Evolutionary conservation across 1,140 invertebrate species (phyloP), one percentile per base, ranked within the genome.

Genomic region (Eurosta solidaginis): DNA sequence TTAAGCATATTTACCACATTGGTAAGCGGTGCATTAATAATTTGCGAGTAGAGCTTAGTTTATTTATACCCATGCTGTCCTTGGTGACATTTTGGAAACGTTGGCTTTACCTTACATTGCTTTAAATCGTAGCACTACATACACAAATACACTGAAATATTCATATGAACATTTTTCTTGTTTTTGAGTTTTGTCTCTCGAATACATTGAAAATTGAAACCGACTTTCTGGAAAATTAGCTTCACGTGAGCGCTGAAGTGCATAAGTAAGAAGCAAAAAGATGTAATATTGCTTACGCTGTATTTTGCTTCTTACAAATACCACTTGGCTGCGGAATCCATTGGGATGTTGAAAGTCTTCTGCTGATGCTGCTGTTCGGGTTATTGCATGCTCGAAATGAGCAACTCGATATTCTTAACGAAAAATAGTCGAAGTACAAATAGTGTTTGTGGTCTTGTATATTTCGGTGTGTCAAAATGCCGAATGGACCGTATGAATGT

Each of bases 211-310:
- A 81, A 81, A 82, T 82, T 82, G 81, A 82, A 82, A 82, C 80
- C 80, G 81, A 82, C 82, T 82, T n/a, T 81, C 78, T 80, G 82
- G 82, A 82, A 82, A 82, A 82, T 82, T 82, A 82, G 82, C 81
- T 82, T 79, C 81, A 82, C 79, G 77, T 78, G 78, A 81, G 80
- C 79, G 80, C 80, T 52, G 78, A 81, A 78, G 45, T 77, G 49
- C 10, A 49, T 6, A 42, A 54, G 36, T 45, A 27, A 42, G 9
- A n/a, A n/a, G n/a, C n/a, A n/a, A n/a, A 45, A 74, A 47, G 42
- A 49, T 74, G 73, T 17, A 4, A 5, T 20, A 29, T 33, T 40
- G 17, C 7, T 14, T 17, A 47, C 45, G 45, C 45, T 47, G 14
- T 47, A 3, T 47, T 12, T 36, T 63, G 59, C 59, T 12, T 9